phyloP scores from a whole-genome alignment of 1,140 invertebrate species.

The Bilobella aurantiaca region DNA sequence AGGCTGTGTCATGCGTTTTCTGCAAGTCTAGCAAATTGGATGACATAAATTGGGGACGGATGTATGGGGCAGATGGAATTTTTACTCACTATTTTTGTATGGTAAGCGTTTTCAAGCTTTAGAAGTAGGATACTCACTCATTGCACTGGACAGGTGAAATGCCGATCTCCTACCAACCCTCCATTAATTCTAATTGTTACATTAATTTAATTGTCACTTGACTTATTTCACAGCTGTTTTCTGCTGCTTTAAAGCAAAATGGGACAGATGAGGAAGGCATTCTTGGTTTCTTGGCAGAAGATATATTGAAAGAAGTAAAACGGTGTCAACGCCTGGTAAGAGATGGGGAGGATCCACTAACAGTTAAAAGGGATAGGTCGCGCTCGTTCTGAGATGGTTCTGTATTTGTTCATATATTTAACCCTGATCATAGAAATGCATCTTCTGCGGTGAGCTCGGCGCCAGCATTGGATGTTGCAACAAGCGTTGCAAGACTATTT shows the following conservation, averaged over 20 bases:
- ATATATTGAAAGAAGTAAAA: conserved; percentile 50
- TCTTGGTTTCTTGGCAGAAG: conserved; percentile 50
- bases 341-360: conserved; percentile 20
- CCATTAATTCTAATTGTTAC: not conserved
- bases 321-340: conserved; percentile 48
- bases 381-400: too few relatives aligned
- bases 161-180: too few relatives aligned
- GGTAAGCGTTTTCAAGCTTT: conserved; percentile 41
- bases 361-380: too few relatives aligned
- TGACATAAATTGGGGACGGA: conserved; percentile 46
- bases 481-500: conserved; percentile 46
- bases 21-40: conserved; percentile 42
- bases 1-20: conserved; percentile 41
- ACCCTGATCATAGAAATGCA: conserved; percentile 45
- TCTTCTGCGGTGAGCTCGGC: conserved; percentile 49
- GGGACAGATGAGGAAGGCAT: conserved; percentile 51
- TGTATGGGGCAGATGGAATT: conserved; percentile 43
- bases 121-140: too few relatives aligned
- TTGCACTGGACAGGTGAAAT: too few relatives aligned
- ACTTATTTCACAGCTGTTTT: conserved; percentile 45
- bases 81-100: conserved; percentile 48
- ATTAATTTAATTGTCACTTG: not conserved
- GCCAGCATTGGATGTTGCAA: conserved; percentile 54
- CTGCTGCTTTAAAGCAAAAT: conserved; percentile 51
- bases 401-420: not conserved